Evolutionary conservation across 37 sponge, comb jelly and placozoan genomes (phyloP).

Genomic region (Cliona cf. orientalis): DNA sequence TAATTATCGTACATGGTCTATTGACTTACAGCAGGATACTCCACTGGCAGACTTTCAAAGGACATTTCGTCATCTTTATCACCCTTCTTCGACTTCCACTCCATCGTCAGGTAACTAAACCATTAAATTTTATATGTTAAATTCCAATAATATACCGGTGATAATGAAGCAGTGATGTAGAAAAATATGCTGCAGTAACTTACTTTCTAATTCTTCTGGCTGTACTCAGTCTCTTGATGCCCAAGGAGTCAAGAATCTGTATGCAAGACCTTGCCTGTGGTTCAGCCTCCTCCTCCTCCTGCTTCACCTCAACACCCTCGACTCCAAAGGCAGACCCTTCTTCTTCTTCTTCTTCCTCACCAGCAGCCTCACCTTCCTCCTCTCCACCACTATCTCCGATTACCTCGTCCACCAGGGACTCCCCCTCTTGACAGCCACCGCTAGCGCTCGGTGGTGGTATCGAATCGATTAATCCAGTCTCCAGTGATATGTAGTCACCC

Average conservation of each 20-base stretch:
- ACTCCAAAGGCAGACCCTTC: background rate
- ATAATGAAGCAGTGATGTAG: background rate
- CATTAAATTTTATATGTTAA: background rate
- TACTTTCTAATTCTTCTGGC: constrained; percentile 44
- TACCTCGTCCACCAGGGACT: background rate
- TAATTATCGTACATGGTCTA: background rate
- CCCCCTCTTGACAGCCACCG: constrained; percentile 1
- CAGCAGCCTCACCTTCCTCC: background rate
- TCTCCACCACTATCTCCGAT: background rate
- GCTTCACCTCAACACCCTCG: background rate
- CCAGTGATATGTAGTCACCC: too few species aligned
- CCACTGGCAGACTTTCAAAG: constrained; percentile 18
- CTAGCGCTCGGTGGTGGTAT: background rate
- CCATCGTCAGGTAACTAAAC: constrained; percentile 65
- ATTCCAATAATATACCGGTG: background rate
- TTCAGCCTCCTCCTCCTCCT: constrained; percentile 12
- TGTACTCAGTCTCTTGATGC: constrained; percentile 27
- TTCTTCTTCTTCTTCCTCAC: background rate
- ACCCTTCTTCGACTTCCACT: constrained; percentile 56
- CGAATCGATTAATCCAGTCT: too few species aligned
- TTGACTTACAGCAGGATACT: constrained; percentile 3
- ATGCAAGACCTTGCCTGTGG: constrained; percentile 53
- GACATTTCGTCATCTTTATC: background rate
- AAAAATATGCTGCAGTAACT: background rate
- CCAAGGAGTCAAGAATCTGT: constrained; percentile 73